These are phyloP conservation scores for Drosophila takahashii DNA, from an alignment of 1,140 invertebrate species.

Conservation along the genomic window DNA sequence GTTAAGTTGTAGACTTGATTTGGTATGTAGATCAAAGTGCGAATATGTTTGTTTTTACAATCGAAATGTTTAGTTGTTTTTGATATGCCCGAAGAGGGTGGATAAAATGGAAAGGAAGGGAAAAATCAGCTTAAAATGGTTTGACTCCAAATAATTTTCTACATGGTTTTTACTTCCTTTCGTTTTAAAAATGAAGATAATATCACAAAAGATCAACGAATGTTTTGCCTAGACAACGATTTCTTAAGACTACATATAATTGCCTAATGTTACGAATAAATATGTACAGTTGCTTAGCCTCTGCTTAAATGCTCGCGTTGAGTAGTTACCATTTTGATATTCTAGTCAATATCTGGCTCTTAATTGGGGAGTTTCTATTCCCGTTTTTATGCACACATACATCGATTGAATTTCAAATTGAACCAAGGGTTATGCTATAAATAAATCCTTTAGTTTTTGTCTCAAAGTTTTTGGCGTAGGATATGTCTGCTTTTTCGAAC, in stretches of 20 bases:
- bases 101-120: slow-evolving; percentile 23
- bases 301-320: slow-evolving; percentile 71
- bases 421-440: slow-evolving; percentile 29
- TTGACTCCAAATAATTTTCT: slow-evolving; percentile 3
- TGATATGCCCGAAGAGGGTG: slow-evolving; percentile 62
- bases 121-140: background rate
- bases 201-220: slow-evolving; percentile 55
- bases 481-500: slow-evolving; percentile 64
- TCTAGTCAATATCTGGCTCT: slow-evolving; percentile 22
- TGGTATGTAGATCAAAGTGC: slow-evolving; percentile 37
- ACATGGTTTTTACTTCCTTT: slow-evolving; percentile 16
- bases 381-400: slow-evolving; percentile 54
- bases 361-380: slow-evolving; percentile 10
- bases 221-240: slow-evolving; percentile 45
- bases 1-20: slow-evolving; percentile 29
- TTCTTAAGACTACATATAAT: slow-evolving; percentile 13
- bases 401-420: slow-evolving; percentile 61
- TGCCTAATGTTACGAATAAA: slow-evolving; percentile 45
- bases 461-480: slow-evolving; percentile 80
- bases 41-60: slow-evolving; percentile 66
- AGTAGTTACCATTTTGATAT: slow-evolving; percentile 65
- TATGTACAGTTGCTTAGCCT: slow-evolving; percentile 68
- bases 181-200: slow-evolving; percentile 43
- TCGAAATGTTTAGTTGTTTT: slow-evolving; percentile 62
- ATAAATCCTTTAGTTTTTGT: slow-evolving; percentile 54